Evolutionary conservation across 2,797 vertebrate genomes (phyloP), one percentile per base, ranked within the genome.

Genomic region (Alcedo quadribrachys): DNA sequence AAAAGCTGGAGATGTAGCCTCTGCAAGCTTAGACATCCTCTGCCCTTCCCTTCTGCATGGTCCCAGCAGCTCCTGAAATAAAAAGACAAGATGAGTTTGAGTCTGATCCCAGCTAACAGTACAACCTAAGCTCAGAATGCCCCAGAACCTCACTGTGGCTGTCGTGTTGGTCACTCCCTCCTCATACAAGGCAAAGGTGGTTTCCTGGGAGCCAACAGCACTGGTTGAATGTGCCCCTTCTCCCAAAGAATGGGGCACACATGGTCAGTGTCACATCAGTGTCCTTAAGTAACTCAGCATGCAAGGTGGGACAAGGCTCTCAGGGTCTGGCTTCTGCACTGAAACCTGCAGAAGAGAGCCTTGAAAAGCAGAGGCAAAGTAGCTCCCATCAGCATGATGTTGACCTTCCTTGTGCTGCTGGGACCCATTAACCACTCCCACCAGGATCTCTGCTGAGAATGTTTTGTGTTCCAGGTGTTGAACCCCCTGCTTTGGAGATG

Each of bases 391-490:
- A 77, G 45, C 22, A 42, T 28, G 9, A 32, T 14, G 35, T 35
- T 68, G 61, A 28, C 43, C 43, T 48, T 48, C 42, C 63, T 33
- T 27, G 35, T 32, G 32, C 60, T 76, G 42, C 70, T 67, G 60
- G 60, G 28, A 20, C 24, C 51, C 17, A 20, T 21, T 40, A 51
- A 53, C 9, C 16, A 42, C 22, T 50, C 40, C 32, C 22, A 71
- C 27, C 66, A 68, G 80, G 55, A 57, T 69, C 75, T 85, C 91
- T 91, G 96, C 96, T 98, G 97, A 97, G 73, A 97, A 97, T 80
- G 63, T 98, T 98, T 96, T 98, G 24, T 75, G 69, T 89, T 97
- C n/a, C 87, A 98, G 98, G 95, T 76, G 84, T 96, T 40, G 94
- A 95, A 62, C 76, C 95, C 0, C 97, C 97, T 2, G 90, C 67